Percentiles rank a stretch among this genome's conserved stretches.
Conservation (phyloP, 2,888 invertebrate genomes). For the Cybosia mesomella region DNA sequence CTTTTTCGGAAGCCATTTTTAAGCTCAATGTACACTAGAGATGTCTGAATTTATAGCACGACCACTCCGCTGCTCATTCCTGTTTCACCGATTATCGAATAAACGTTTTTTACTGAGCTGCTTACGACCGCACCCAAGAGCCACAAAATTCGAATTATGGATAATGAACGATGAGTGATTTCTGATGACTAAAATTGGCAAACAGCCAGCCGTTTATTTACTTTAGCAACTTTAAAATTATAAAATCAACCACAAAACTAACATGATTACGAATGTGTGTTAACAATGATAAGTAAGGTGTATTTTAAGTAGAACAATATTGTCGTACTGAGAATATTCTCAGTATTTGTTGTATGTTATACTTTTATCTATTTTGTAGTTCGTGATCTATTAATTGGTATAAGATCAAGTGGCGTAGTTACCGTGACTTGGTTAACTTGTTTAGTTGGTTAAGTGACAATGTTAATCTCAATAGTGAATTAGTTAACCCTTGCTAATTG, state of each 20-base stretch:
- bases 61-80: slow-evolving; percentile 75
- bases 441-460: slow-evolving; percentile 47
- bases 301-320: slow-evolving; percentile 19
- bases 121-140: slow-evolving; percentile 69
- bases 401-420: slow-evolving; percentile 55
- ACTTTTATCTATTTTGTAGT: slow-evolving; percentile 62
- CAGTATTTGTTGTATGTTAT: slow-evolving; percentile 55
- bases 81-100: slow-evolving; percentile 49
- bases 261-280: slow-evolving; percentile 58
- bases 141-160: slow-evolving; percentile 63
- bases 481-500: slow-evolving; percentile 60
- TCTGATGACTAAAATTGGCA: slow-evolving; percentile 74
- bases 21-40: slow-evolving; percentile 62
- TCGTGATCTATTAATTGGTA: slow-evolving; percentile 69
- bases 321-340: slow-evolving; percentile 44
- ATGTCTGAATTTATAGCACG: slow-evolving; percentile 66
- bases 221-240: slow-evolving; percentile 66
- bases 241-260: slow-evolving; percentile 56
- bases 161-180: slow-evolving; percentile 77
- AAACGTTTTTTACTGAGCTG: slow-evolving; percentile 45
- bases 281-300: slow-evolving; percentile 49
- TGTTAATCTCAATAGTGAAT: slow-evolving; percentile 58
- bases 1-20: slow-evolving; percentile 81
- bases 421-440: slow-evolving; percentile 52
- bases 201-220: slow-evolving; percentile 75